phyloP scores from a whole-genome alignment of 2,113 vertebrate genomes.

The Nyctibius bracteatus region DNA sequence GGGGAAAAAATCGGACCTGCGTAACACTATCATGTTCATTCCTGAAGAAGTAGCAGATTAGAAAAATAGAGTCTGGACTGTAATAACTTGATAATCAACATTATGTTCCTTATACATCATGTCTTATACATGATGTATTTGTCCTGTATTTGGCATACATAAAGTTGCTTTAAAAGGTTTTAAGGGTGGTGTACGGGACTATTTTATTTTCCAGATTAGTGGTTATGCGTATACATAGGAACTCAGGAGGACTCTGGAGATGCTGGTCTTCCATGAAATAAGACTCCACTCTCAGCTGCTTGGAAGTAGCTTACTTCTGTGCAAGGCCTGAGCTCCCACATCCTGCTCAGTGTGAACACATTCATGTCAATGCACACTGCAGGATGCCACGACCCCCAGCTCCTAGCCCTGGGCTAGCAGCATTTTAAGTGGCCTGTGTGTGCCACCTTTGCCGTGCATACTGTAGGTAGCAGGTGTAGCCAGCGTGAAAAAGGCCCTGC shows the following conservation, averaged over 20 bases:
- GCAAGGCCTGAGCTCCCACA: background rate
- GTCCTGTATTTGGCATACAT: background rate
- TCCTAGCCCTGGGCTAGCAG: background rate
- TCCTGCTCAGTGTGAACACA: background rate
- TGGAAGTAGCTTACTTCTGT: background rate
- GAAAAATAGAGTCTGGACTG: background rate
- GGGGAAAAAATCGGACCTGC: background rate
- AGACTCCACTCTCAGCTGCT: background rate
- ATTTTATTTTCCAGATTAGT: background rate
- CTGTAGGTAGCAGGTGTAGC: background rate
- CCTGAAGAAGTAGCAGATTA: background rate
- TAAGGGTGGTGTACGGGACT: background rate
- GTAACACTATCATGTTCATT: background rate
- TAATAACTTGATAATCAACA: background rate
- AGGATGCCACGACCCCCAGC: background rate
- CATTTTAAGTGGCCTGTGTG: background rate
- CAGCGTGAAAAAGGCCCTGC: background rate
- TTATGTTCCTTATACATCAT: background rate
- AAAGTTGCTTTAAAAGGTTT: background rate
- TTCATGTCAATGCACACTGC: accelerated
- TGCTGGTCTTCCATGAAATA: background rate
- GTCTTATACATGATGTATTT: background rate
- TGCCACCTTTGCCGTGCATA: background rate
- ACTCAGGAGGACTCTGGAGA: background rate
- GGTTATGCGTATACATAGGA: accelerated